Evolutionary conservation across 1,140 invertebrate species (phyloP).

Genomic region (Drosophila ogumai): DNA sequence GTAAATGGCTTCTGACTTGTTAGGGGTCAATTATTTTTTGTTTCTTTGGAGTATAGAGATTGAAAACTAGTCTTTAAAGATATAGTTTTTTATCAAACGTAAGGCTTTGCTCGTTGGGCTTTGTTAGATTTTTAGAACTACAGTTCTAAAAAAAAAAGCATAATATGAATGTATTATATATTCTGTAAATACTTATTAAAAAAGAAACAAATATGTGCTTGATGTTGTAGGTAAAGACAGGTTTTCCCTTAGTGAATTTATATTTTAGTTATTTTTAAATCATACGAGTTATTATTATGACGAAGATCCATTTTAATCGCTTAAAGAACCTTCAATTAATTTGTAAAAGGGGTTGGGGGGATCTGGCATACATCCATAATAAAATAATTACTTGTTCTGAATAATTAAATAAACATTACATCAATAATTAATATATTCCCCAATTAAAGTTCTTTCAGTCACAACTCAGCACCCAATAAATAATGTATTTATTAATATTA

Average conservation of each 20-base stretch:
- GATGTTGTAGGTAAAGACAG: background rate
- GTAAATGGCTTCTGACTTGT: background rate
- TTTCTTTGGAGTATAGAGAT: background rate
- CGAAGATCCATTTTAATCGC: background rate
- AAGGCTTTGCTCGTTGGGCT: background rate
- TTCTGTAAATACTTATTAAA: background rate
- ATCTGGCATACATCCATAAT: background rate
- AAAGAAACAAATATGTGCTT: background rate
- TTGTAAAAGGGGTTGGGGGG: background rate
- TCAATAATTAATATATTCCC: background rate
- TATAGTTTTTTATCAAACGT: background rate
- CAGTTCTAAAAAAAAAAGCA: no score
- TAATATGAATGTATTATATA: background rate
- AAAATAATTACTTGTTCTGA: background rate
- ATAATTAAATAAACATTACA: background rate
- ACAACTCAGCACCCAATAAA: background rate
- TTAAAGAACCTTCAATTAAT: background rate
- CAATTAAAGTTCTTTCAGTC: background rate
- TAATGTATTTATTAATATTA: background rate
- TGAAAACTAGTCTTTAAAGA: background rate
- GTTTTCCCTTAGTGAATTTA: background rate
- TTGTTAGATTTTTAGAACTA: no score
- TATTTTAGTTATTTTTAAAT: background rate
- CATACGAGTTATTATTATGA: background rate
- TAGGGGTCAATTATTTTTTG: background rate